Percentiles rank a stretch among this genome's conserved stretches.
These are phyloP conservation scores for Amazona finschi DNA, from an alignment of 2,797 vertebrate genomes.

Conservation along the genomic window DNA sequence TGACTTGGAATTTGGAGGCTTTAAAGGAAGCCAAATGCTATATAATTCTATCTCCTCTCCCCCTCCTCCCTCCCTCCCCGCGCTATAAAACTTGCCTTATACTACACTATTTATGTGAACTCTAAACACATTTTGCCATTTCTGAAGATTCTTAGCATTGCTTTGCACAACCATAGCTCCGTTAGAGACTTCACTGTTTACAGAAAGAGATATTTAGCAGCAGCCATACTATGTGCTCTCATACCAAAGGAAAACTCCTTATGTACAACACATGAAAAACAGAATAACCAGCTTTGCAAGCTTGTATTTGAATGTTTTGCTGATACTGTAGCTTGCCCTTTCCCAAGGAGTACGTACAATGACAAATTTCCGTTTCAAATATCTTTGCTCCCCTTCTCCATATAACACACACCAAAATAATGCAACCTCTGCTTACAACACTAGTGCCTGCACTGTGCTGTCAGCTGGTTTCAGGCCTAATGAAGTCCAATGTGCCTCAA, in stretches of 20 bases:
- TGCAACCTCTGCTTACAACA: background rate
- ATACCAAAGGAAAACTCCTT: background rate
- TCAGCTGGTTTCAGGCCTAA: constrained; percentile 51
- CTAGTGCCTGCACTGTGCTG: background rate
- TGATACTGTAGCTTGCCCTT: background rate
- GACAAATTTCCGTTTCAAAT: background rate
- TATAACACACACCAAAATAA: background rate
- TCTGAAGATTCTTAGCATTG: background rate
- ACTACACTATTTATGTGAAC: background rate
- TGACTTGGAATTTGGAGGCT: background rate
- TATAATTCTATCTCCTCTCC: background rate
- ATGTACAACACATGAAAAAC: background rate
- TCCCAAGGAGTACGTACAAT: background rate
- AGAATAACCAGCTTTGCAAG: background rate
- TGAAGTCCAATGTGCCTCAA: constrained; percentile 35
- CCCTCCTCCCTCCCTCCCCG: background rate
- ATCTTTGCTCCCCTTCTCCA: background rate
- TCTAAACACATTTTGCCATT: background rate
- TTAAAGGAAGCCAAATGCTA: background rate
- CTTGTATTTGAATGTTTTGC: background rate
- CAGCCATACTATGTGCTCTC: background rate
- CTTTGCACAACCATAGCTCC: background rate
- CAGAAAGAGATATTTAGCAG: background rate
- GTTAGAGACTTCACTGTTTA: background rate
- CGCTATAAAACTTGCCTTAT: background rate